Base-by-base conservation (phyloP, 2,113 vertebrate genomes). In the Pycnonotus jocosus region DNA sequence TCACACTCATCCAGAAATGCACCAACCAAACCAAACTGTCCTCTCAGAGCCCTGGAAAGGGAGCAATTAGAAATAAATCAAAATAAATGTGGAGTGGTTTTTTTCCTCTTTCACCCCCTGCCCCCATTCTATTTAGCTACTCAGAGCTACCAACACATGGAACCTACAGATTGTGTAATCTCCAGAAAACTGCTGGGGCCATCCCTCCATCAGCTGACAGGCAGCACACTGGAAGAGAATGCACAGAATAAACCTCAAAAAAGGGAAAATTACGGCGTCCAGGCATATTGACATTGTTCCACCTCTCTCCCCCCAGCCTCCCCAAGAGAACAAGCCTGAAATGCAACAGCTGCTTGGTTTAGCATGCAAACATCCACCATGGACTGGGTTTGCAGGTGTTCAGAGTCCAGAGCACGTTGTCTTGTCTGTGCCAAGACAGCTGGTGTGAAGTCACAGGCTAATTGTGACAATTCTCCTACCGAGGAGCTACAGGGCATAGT, bases 351-450 rank as follows among this genome's bases (percentile, higher is more conserved):
- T 96, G 90, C 85, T 90, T 73, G 77, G 17, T 94, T 86, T 22
- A 82, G 50, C 82, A 92, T 93, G 42, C 90, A 88, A 87, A 79
- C 54, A 88, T 86, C 72, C 79, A 78, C 85, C 85, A 74, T 7
- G 90, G 35, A 25, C 31, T 56, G 78, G 47, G 62, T 68, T 84
- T 97, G 95, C 96, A 97, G 96, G 96, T 97, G 96, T 78, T 90
- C 4, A 2, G 78, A 61, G 81, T 58, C 86, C 83, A 85, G 73
- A 90, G 73, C 86, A 51, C 20, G 9, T 38, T 40, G 81, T 48
- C 30, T 81, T 5, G 2, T 50, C 70, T 30, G 6, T 65, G 88
- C 93, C 91, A 95, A 91, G 86, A n/a, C 96, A 97, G 94, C 90
- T 95, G 96, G 68, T 86, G 42, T 2, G 38, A 93, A 95, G 90